These are phyloP conservation scores for Pseudolaguvia tuberculata DNA, from an alignment of 2,113 vertebrate species.

Conservation along the genomic window DNA sequence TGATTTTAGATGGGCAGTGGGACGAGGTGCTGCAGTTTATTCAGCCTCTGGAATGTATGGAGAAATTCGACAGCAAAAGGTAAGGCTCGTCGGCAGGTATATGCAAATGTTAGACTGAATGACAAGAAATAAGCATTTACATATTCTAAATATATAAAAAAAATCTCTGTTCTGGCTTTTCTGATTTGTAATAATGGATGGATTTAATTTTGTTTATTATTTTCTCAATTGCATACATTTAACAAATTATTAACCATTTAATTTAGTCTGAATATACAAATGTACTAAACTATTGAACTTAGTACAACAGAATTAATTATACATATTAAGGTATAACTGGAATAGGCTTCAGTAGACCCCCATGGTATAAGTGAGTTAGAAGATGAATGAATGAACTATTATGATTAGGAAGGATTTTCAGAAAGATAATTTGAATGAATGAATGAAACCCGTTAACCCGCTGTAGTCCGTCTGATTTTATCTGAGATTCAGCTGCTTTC, in stretches of 20 bases:
- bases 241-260: background rate
- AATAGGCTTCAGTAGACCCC: no score
- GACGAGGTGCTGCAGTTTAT: slow-evolving; percentile 98
- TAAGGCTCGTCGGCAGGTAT: slow-evolving; percentile 48
- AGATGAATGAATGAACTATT: no score
- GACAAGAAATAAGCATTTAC: no score
- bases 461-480: no score
- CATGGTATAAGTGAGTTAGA: no score
- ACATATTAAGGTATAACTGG: background rate
- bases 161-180: background rate
- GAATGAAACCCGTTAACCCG: no score
- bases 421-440: no score
- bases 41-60: slow-evolving; percentile 95
- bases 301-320: background rate
- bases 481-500: no score
- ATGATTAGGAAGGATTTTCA: no score
- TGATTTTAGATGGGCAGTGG: slow-evolving; percentile 96
- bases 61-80: slow-evolving; percentile 97
- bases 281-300: background rate
- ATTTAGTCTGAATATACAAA: background rate
- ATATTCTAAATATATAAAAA: no score
- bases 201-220: background rate
- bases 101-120: no score
- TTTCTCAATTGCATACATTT: background rate
- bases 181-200: background rate